Conservation (phyloP, 2,888 invertebrate genomes). For the Leptopilina drosophilae region DNA sequence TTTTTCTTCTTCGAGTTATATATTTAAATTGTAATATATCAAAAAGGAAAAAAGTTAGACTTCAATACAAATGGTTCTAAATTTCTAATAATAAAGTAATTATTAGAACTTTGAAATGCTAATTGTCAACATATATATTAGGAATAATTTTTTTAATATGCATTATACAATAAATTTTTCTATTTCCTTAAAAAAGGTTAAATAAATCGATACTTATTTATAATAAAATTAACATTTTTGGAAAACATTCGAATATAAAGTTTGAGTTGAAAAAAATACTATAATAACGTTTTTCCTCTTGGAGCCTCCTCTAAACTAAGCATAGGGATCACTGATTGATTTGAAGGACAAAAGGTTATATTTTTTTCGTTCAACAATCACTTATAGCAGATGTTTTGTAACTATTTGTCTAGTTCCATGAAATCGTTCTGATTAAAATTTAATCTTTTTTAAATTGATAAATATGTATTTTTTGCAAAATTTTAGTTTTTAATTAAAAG, state of each 20-base stretch:
- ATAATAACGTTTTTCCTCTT: slow-evolving; percentile 27
- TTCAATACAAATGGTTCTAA: not conserved
- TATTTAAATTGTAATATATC: not conserved
- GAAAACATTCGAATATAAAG: not conserved
- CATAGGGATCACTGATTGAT: slow-evolving; percentile 34
- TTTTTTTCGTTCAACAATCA: slow-evolving; percentile 4
- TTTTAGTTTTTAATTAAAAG: not conserved
- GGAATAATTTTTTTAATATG: too few relatives aligned
- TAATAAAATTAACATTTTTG: not conserved
- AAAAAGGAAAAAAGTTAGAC: slow-evolving; percentile 2
- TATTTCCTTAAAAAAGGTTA: too few relatives aligned
- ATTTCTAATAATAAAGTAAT: too few relatives aligned
- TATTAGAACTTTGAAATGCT: too few relatives aligned
- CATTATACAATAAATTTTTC: too few relatives aligned
- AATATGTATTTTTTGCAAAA: not conserved
- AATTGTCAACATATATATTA: too few relatives aligned
- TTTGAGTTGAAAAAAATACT: not conserved
- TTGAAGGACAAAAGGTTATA: slow-evolving; percentile 31
- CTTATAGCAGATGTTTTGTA: slow-evolving; percentile 8
- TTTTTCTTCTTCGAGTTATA: not conserved
- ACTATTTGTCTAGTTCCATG: slow-evolving; percentile 30
- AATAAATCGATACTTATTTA: too few relatives aligned
- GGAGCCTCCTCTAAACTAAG: slow-evolving; percentile 44
- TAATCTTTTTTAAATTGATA: not conserved
- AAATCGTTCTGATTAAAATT: slow-evolving; percentile 8